Conservation (phyloP, 2,888 invertebrate species). For the Lymantria dispar region DNA sequence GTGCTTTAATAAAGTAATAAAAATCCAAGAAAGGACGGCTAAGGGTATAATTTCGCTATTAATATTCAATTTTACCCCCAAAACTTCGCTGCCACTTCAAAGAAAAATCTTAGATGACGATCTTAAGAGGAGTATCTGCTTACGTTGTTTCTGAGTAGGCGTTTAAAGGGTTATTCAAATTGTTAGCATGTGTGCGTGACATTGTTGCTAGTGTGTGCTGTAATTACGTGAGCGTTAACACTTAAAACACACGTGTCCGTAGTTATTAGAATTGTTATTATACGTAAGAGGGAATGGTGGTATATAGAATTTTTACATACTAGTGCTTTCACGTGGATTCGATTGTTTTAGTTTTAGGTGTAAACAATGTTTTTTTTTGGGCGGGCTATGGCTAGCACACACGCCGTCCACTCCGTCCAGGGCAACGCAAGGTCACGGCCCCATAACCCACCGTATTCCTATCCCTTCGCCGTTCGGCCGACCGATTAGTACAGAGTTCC, state of each 20-base stretch:
- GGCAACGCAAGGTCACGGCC: no score
- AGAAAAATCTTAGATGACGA: constrained; percentile 76
- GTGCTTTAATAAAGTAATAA: constrained; percentile 77
- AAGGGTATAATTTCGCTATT: constrained; percentile 77
- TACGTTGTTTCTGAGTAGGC: constrained; percentile 67
- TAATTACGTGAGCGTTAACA: constrained; percentile 40
- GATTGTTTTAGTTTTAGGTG: neutral
- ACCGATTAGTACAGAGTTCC: no score
- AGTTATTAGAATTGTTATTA: constrained; percentile 5
- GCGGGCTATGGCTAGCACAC: no score
- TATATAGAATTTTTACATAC: neutral
- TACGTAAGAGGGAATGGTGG: neutral
- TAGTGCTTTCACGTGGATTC: neutral
- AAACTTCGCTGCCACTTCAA: constrained; percentile 70
- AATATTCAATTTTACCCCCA: constrained; percentile 80
- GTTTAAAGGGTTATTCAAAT: constrained; percentile 53
- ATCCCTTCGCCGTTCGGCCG: no score
- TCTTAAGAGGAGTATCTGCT: constrained; percentile 64
- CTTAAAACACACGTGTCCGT: constrained; percentile 33
- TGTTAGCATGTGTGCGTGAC: constrained; percentile 35
- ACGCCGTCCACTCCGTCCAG: no score
- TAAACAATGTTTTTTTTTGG: no score
- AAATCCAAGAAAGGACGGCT: constrained; percentile 58
- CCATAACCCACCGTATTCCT: no score
- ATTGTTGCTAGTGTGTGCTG: constrained; percentile 25